These are phyloP conservation scores for Hydriomena furcata DNA, from an alignment of 2,888 invertebrate genomes.

Conservation along the genomic window DNA sequence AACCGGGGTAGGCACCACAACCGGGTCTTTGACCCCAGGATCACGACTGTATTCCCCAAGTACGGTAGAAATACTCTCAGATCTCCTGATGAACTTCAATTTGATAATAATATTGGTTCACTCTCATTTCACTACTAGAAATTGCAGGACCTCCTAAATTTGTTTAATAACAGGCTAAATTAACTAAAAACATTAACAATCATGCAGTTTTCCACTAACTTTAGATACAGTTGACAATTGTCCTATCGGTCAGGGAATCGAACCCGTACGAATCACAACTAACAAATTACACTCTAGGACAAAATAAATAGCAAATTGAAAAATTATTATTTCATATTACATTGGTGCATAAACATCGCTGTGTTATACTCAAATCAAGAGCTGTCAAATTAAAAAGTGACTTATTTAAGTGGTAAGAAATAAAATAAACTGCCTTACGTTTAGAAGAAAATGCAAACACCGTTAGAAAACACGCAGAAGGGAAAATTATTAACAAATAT, in stretches of 20 bases:
- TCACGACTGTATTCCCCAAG: too few species aligned
- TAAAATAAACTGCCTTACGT: too few species aligned
- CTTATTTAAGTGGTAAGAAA: not conserved
- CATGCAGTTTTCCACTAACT: constrained; percentile 13
- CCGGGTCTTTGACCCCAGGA: too few species aligned
- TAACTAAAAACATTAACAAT: constrained; percentile 9
- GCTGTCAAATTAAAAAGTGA: constrained; percentile 15
- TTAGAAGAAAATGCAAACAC: constrained; percentile 20
- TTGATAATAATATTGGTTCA: too few species aligned
- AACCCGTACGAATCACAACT: constrained; percentile 1
- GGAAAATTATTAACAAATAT: constrained; percentile 27
- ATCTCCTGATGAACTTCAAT: too few species aligned
- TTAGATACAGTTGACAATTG: not conserved
- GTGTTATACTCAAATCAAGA: constrained; percentile 25
- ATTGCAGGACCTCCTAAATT: too few species aligned
- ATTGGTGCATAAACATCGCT: constrained; percentile 26
- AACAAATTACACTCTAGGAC: constrained; percentile 17
- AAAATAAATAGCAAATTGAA: constrained; percentile 15
- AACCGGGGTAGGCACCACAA: too few species aligned
- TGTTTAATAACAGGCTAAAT: not conserved
- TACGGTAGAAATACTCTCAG: too few species aligned
- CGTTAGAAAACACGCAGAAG: constrained; percentile 26
- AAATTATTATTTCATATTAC: constrained; percentile 7
- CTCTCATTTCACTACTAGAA: too few species aligned
- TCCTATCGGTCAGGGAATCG: constrained; percentile 4